Conservation (phyloP, 2,113 vertebrate species). For the Pterophyllum scalare region DNA sequence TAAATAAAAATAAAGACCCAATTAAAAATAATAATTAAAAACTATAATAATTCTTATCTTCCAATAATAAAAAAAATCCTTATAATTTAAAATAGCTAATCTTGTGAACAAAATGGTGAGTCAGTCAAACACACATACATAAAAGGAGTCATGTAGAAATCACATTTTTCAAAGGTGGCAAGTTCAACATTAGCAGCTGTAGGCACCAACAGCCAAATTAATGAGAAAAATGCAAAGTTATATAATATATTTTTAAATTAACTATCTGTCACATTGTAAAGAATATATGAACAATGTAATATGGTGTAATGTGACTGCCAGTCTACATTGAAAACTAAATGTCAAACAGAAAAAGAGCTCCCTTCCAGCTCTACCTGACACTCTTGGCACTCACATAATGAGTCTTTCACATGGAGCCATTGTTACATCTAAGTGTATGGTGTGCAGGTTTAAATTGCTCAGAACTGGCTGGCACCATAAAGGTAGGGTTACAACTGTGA, state of each 20-base stretch:
- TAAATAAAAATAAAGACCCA: background rate
- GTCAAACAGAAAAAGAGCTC: background rate
- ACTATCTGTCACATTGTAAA: background rate
- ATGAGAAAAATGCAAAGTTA: too few relatives aligned
- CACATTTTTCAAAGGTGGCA: background rate
- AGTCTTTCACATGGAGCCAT: conserved; percentile 28
- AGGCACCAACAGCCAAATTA: background rate
- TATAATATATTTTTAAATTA: background rate
- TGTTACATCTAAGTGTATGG: background rate
- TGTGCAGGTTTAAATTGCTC: conserved; percentile 31
- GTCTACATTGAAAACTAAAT: background rate
- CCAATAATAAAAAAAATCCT: background rate
- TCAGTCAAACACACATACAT: background rate
- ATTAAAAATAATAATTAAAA: background rate
- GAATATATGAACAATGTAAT: background rate
- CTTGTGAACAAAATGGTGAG: background rate
- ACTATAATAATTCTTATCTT: background rate
- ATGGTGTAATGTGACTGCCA: rapidly evolving
- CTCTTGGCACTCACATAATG: conserved; percentile 28
- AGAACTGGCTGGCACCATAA: conserved; percentile 15
- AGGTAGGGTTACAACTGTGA: conserved; percentile 22
- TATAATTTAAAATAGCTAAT: background rate
- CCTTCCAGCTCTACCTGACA: background rate
- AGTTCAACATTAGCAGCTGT: background rate
- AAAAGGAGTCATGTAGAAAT: background rate